A percentile compares a stretch with the other conserved stretches of the same genome.
Conservation (phyloP, 2,797 vertebrate genomes). For the Phoxinus dragarum region DNA sequence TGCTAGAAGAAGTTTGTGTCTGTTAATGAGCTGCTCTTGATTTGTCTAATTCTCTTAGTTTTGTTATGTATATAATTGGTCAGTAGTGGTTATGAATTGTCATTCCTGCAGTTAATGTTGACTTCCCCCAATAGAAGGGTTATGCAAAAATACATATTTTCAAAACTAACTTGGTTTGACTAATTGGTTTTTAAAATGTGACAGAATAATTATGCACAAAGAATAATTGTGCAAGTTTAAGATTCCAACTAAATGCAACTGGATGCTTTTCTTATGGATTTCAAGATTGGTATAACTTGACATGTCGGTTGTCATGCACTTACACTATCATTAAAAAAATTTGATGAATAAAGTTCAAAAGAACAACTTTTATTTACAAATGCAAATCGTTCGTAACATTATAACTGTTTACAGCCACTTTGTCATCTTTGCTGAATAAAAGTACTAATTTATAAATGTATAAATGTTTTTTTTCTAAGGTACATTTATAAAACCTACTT, state of each 20-base stretch:
- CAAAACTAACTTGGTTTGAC: background rate
- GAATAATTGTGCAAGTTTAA: background rate
- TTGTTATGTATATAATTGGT: background rate
- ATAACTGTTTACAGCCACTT: too few relatives aligned
- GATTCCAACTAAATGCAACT: background rate
- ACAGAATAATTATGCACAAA: background rate
- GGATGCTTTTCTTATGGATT: background rate
- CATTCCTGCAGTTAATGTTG: background rate
- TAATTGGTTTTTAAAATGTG: background rate
- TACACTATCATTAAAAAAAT: background rate
- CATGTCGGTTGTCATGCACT: background rate
- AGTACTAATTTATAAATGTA: too few relatives aligned
- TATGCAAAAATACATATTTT: background rate
- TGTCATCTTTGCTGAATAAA: too few relatives aligned
- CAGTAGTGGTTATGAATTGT: background rate
- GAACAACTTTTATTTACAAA: too few relatives aligned
- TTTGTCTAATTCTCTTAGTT: background rate
- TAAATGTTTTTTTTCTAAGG: too few relatives aligned
- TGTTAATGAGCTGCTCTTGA: background rate
- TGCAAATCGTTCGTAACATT: too few relatives aligned
- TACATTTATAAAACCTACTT: background rate
- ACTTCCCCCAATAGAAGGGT: background rate
- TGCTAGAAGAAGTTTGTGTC: background rate
- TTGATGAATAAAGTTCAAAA: too few relatives aligned
- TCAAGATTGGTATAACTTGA: background rate